A percentile compares a stretch with the other conserved stretches of the same genome.
These are phyloP conservation scores for Octopus sinensis DNA, from an alignment of 1,140 invertebrate species.

Conservation along the genomic window DNA sequence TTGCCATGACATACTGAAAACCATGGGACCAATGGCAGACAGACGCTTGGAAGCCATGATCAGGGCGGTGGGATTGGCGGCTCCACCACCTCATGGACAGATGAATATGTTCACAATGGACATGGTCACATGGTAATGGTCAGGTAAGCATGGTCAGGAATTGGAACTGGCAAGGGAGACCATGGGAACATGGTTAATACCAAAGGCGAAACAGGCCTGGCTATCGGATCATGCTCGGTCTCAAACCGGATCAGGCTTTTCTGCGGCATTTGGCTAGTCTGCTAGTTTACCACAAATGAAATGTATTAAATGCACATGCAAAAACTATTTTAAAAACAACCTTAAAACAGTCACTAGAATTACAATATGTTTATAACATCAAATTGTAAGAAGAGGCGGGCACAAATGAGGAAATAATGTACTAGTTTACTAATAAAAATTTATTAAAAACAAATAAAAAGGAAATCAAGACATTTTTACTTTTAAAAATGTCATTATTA, in stretches of 20 bases:
- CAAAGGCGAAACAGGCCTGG: constrained; percentile 15
- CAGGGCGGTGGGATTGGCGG: constrained; percentile 19
- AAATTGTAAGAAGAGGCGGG: not conserved
- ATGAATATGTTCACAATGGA: constrained; percentile 13
- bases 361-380: not conserved
- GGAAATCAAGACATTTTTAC: too few relatives aligned
- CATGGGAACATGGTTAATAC: constrained; percentile 12
- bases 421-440: too few relatives aligned
- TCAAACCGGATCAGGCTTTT: constrained; percentile 8
- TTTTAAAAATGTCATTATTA: too few relatives aligned
- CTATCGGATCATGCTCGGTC: constrained; percentile 15
- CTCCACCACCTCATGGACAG: constrained; percentile 10
- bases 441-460: too few relatives aligned
- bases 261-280: constrained; percentile 10
- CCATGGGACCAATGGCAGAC: constrained; percentile 20
- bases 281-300: constrained; percentile 18
- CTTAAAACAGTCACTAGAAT: constrained; percentile 12
- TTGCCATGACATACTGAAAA: constrained; percentile 19
- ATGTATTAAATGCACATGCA: constrained; percentile 11
- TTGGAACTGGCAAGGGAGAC: constrained; percentile 17
- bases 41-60: constrained; percentile 23
- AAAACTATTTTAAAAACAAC: constrained; percentile 8
- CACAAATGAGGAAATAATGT: not conserved
- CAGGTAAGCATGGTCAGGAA: constrained; percentile 17
- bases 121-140: constrained; percentile 16